These are phyloP conservation scores for Cryptotermes secundus DNA, from an alignment of 1,140 invertebrate species.

Conservation along the genomic window DNA sequence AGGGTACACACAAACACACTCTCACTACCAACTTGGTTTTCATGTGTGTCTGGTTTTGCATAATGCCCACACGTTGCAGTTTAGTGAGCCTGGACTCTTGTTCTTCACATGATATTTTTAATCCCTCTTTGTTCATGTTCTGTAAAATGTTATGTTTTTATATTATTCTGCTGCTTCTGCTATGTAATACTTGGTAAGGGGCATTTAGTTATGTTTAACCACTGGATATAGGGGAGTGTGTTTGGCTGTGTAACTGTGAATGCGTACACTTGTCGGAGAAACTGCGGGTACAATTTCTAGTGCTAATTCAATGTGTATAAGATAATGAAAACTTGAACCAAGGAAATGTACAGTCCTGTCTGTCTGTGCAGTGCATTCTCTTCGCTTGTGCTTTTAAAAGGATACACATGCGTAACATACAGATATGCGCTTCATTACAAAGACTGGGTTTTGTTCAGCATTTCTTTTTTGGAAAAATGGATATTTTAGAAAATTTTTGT, in stretches of 20 bases:
- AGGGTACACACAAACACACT: not conserved
- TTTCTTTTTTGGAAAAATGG: not conserved
- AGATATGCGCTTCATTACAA: not conserved
- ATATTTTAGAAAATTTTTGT: not conserved
- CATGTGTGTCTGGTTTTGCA: too few relatives aligned
- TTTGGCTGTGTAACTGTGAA: not conserved
- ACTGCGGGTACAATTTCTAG: not conserved
- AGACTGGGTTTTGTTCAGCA: not conserved
- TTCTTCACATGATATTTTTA: too few relatives aligned
- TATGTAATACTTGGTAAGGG: not conserved
- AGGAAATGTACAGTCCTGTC: not conserved
- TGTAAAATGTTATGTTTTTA: not conserved
- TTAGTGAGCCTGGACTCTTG: too few relatives aligned
- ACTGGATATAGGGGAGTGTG: not conserved
- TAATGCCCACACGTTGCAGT: too few relatives aligned
- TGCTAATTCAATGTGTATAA: conserved; percentile 7
- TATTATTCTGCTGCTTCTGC: not conserved
- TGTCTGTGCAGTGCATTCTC: conserved; percentile 2
- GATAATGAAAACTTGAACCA: not conserved
- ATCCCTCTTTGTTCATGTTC: not conserved
- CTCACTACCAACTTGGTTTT: not conserved
- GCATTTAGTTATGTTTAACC: not conserved
- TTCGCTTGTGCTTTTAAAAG: not conserved
- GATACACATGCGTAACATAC: not conserved
- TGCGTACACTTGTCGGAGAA: not conserved